Evolutionary conservation across 1,140 invertebrate species (phyloP), one percentile per base, ranked within the genome.

Genomic region (Tetramorium simillimum): DNA sequence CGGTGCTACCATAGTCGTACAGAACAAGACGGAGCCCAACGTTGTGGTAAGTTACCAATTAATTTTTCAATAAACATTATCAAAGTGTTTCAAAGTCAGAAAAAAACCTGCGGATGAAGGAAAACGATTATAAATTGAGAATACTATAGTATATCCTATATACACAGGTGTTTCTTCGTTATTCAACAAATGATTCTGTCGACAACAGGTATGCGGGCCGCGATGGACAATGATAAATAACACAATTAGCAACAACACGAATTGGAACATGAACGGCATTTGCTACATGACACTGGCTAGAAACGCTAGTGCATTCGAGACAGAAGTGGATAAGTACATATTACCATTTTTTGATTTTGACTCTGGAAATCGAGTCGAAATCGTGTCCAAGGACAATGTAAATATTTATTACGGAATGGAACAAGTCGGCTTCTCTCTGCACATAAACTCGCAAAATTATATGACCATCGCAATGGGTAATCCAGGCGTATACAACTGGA

Each of bases 401-500:
- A 16, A n/a, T 37, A 37, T 88, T 16, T 90, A 88, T 60, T 92
- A 85, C 33, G 93, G 87, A 16, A 90, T 94, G 90, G 93, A 92
- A 21, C 86, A 94, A 86, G 86, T 88, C 18, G 95, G 95, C 65
- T 94, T 95, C 56, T 95, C 95, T 9, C 51, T 93, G 4, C 92
- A 95, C 56, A 76, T 90, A 43, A 77, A 53, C 51, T 81, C 77
- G 3, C 58, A 69, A 81, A 33, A 33, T 58, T 84, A 28, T 40
- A 70, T 84, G 5, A 49, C 88, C 18, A 86, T 93, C 37, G 94
- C 95, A 51, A 93, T 97, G n/a, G 97, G 97, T 1, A 95, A 95
- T 2, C 97, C 96, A 0, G 96, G 96, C 1, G 92, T 96, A 16
- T 92, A 94, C 21, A 95, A 95, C 4, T 97, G 96, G 96, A 96